Base-by-base conservation (phyloP, 1,140 invertebrate genomes). In the Calosoma granatense region DNA sequence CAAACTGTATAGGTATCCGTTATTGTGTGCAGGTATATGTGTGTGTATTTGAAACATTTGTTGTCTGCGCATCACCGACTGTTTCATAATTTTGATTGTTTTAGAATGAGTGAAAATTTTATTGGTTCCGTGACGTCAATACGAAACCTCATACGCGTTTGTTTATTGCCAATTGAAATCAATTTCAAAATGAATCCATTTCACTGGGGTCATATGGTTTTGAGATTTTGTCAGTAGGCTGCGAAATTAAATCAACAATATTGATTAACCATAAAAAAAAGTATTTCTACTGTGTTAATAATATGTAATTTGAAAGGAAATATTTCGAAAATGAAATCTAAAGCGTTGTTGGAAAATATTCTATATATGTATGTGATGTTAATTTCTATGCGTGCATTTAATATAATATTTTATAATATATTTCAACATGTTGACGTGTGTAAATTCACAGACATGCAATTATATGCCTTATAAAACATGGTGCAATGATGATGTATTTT, bases 101-200 rank as follows among this genome's bases (percentile, higher is more conserved):
- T 47, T 47, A 47, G 3, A 47, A 17, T 47, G 41, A 47, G 41
- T 47, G 9, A 47, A 47, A 47, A 47, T 47, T 47, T 47, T 47
- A 47, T 47, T 47, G 15, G 41, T 47, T 47, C 41, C 17, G 41
- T 47, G 41, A 47, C 41, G 41, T 47, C 41, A 17, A 47, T 47
- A 17, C 15, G 26, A 47, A 47, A 47, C 17, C 41, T 9, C 41
- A 47, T 47, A 11, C 41, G 15, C 17, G 6, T 47, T 3, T 47
- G 41, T 47, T 17, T 47, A 36, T n/a, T 36, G 26, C 26, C 26
- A 36, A 9, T 36, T 36, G 41, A 12, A 47, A 47, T 47, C 41
- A 47, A 47, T 47, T 47, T 47, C 6, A 47, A 47, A 47, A 47
- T 47, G 17, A 17, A 47, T 17, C 41, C 17, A 17, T 47, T 47